Base-by-base conservation (phyloP, 2,888 invertebrate genomes). In the Yponomeuta evonymella region DNA sequence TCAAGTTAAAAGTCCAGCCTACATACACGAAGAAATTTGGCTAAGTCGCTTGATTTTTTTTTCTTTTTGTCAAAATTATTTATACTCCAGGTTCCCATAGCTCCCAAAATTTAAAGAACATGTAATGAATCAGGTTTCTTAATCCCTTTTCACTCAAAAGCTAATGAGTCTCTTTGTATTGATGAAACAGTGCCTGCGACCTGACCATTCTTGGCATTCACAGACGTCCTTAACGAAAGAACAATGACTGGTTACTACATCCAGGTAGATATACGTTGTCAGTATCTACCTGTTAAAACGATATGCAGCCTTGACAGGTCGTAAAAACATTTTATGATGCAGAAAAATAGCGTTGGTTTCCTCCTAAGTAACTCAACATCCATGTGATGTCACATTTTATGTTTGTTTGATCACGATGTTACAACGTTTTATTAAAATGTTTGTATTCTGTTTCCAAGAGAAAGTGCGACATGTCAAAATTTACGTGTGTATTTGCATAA, bases 91-190 rank as follows among this genome's bases (percentile, higher is more conserved):
- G 0, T 33, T 33, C 33, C 33, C 33, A 33, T 33, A 33, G 33
- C 5, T 33, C 33, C 33, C 33, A 33, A 33, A 33, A 33, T 33
- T 33, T 5, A 5, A 33, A 2, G 33, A 33, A 4, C 33, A 33
- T 33, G 2, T 33, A 33, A 33, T 33, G 33, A 33, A 33, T 5
- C 33, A 2, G 33, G 33, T 43, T 43, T 43, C 43, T 43, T 43
- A 43, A 43, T 67, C 43, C 15, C 43, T 48, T n/a, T n/a, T 23
- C 48, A 43, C 48, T 67, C 10, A 10, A 43, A 15, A 6, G 48
- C 67, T 67, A 67, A 67, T 67, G 48, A 67, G 43, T 0, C 67
- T 67, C 65, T 67, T 43, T 67, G 48, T 67, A 67, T 67, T 65
- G n/a, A 29, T 58, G 6, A 48, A 8, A n/a, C 23, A 48, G 43